Base-by-base conservation (phyloP, 2,113 vertebrate genomes). In the Oostethus manadensis region DNA sequence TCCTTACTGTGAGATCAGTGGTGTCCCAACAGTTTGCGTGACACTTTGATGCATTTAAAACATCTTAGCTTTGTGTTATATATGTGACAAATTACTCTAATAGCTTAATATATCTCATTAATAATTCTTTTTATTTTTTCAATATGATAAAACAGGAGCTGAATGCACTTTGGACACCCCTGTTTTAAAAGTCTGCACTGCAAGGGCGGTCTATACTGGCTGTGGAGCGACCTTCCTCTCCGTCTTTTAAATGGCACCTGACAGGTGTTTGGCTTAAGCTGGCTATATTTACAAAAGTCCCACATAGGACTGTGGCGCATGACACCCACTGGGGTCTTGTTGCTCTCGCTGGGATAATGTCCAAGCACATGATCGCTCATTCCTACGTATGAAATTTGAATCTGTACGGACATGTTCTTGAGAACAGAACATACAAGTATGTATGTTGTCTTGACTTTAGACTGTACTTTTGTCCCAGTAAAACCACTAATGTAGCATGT, bases 261-360 rank as follows among this genome's bases (percentile, higher is more conserved):
- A 66, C 88, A 90, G 88, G 80, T 90, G 89, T 65, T 56, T 46
- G 64, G 56, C 56, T 73, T 44, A 76, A 60, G 64, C 67, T 8
- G 46, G 80, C 84, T 89, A 89, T 85, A 87, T 89, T 88, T 90
- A 73, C 75, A 73, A 72, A 67, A 62, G 74, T 71, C 76, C 42
- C 3, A 66, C 54, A 66, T 47, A 35, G 63, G 66, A 23, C 8
- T 46, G 64, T 56, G 45, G 23, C n/a, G 22, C 8, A 18, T 56
- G 71, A 64, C 44, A 40, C 58, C 16, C 22, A 21, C 65, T 40
- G 35, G 55, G 67, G 63, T 78, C 78, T 70, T 60, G 71, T 56
- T 80, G 56, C 70, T 64, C 45, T 55, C 16, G 40, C 60, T 33
- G 11, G 29, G 51, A 44, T 40, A 21, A 9, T n/a, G 45, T 58